These are phyloP conservation scores for Battus philenor DNA, from an alignment of 1,140 invertebrate species.

Conservation along the genomic window DNA sequence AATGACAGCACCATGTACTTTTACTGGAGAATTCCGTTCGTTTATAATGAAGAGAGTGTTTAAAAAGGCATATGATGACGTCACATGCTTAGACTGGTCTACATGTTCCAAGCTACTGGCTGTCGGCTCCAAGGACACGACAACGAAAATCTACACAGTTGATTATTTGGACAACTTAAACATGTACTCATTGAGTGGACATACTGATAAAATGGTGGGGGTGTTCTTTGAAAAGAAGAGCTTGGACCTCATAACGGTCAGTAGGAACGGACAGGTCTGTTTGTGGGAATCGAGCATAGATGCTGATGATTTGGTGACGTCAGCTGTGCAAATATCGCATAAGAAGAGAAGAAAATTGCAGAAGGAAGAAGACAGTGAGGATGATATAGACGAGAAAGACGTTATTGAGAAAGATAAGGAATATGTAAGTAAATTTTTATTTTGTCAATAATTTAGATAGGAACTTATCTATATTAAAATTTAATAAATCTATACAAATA, in stretches of 20 bases:
- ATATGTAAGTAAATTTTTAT: conserved; percentile 62
- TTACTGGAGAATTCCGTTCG: conserved; percentile 89
- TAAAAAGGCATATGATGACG: conserved; percentile 86
- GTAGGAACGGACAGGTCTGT: conserved; percentile 84
- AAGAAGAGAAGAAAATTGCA: conserved; percentile 55
- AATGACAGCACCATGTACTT: conserved; percentile 88
- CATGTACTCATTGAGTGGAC: conserved; percentile 84
- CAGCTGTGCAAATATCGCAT: conserved; percentile 66
- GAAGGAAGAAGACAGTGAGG: conserved; percentile 72
- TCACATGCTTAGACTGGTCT: conserved; percentile 93
- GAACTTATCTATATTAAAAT: too few relatives aligned
- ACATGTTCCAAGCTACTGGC: conserved; percentile 90
- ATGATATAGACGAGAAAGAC: conserved; percentile 78
- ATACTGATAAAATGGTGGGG: conserved; percentile 88
- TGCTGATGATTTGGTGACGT: conserved; percentile 78
- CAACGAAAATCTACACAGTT: conserved; percentile 87
- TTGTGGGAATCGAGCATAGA: conserved; percentile 92
- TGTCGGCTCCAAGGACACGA: conserved; percentile 91
- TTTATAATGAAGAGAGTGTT: conserved; percentile 92
- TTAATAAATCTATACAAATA: too few relatives aligned
- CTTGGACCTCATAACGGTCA: conserved; percentile 87
- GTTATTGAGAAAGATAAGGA: conserved; percentile 69
- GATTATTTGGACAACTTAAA: conserved; percentile 85
- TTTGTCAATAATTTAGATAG: too few relatives aligned
- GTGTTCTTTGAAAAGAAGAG: conserved; percentile 93